Evolutionary conservation across 2,797 vertebrate genomes (phyloP), one percentile per base, ranked within the genome.

Genomic region (Macroramphosus scolopax): DNA sequence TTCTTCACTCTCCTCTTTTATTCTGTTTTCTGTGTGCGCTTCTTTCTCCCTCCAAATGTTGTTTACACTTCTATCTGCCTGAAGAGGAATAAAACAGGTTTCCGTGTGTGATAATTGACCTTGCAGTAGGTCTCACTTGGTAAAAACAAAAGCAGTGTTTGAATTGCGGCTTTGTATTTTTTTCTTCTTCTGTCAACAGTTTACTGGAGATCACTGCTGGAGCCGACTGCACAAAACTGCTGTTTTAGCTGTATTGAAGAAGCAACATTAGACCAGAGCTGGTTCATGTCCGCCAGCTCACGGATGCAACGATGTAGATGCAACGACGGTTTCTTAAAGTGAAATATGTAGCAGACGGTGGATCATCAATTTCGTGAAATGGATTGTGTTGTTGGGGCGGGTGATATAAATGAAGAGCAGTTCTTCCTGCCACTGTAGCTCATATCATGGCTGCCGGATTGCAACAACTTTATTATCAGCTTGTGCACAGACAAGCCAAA

Each of bases 161-260:
- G 26, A 18, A 61, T 40, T 38, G 14, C 34, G 36, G 50, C 32
- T 57, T 67, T 60, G 48, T 38, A 37, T 18, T 70, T 63, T 69
- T 48, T 51, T 48, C 50, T 53, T 69, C 51, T 51, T 48, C 50
- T 53, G 35, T 64, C 67, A 80, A 68, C 68, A 60, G 29, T 63
- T 80, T 70, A 58, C 24, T 36, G 54, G 45, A 59, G 62, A 63
- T 61, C 54, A 34, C 10, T 56, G 18, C 31, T 4, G 18, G 12
- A 56, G 58, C 44, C 55, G 17, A 36, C 51, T 59, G 36, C 32
- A 28, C 55, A 51, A 47, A 59, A 57, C 63, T 6, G 9, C 5
- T 17, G n/a, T n/a, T n/a, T n/a, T n/a, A n/a, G n/a, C n/a, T n/a
- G n/a, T n/a, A n/a, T n/a, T n/a, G 7, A 30, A 47, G 51, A 54